phyloP scores from a whole-genome alignment of 2,797 vertebrate genomes.

The Tauraco hartlaubi region DNA sequence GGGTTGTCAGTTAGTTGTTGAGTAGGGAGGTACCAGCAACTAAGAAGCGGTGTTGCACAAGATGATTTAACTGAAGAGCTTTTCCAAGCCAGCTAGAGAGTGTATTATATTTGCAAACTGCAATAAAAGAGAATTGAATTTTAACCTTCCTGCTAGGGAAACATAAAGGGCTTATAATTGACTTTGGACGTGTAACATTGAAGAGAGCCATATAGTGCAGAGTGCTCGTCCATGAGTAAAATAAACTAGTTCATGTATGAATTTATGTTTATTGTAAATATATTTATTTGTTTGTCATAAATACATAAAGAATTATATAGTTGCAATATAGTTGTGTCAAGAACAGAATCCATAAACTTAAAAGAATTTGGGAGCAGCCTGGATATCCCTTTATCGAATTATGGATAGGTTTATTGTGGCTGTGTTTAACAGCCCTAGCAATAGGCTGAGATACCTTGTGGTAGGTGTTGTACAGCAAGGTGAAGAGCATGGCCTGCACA shows the following conservation, averaged over 20 bases:
- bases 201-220: background rate
- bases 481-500: background rate
- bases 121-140: constrained; percentile 51
- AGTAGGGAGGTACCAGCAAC: background rate
- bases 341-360: background rate
- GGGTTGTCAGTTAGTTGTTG: background rate
- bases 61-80: constrained; percentile 43
- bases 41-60: background rate
- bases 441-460: background rate
- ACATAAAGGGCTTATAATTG: constrained; percentile 22
- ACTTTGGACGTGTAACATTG: background rate
- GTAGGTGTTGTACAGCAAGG: background rate
- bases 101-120: constrained; percentile 37
- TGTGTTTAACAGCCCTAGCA: background rate
- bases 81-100: constrained; percentile 25
- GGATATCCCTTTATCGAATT: background rate
- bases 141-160: constrained; percentile 38
- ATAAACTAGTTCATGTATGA: background rate
- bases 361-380: background rate
- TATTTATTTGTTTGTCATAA: background rate
- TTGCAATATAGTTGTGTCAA: background rate
- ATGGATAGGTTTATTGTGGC: background rate
- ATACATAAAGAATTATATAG: background rate
- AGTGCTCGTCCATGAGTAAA: background rate
- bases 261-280: background rate